A percentile compares a stretch with the other conserved stretches of the same genome.
These are phyloP conservation scores for Eubucco bourcierii DNA, from an alignment of 2,113 vertebrate genomes.

Conservation along the genomic window DNA sequence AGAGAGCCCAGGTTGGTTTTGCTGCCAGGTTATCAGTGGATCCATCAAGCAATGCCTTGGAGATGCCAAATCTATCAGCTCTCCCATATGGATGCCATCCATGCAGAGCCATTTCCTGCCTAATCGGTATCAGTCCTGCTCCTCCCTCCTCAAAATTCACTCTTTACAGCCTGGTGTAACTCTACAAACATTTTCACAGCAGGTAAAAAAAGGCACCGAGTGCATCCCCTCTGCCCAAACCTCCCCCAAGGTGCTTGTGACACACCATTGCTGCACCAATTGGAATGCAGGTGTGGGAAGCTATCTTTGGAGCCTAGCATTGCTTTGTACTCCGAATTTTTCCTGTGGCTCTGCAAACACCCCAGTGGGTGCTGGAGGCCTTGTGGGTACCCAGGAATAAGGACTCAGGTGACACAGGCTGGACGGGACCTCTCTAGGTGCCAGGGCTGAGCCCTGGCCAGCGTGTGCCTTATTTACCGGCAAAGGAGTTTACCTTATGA, in stretches of 20 bases:
- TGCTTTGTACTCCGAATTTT: not conserved
- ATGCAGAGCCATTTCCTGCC: slow-evolving; percentile 63
- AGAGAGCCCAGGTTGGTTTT: slow-evolving; percentile 55
- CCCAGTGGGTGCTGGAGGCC: rapidly evolving
- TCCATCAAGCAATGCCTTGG: slow-evolving; percentile 61
- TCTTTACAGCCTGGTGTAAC: slow-evolving; percentile 18
- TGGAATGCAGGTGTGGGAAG: not conserved
- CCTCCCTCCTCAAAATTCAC: not conserved
- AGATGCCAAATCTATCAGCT: slow-evolving; percentile 72
- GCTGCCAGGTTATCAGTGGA: slow-evolving; percentile 72
- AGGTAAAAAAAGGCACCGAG: slow-evolving; percentile 23
- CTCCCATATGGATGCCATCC: slow-evolving; percentile 72
- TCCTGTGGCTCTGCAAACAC: not conserved
- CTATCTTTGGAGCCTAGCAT: not conserved
- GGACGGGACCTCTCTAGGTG: not conserved
- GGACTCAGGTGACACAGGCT: not conserved
- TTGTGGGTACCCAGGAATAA: not conserved
- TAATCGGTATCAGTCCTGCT: slow-evolving; percentile 43
- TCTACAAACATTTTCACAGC: slow-evolving; percentile 47
- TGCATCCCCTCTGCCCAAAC: rapidly evolving
- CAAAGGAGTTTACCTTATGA: not conserved
- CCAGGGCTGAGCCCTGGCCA: not conserved
- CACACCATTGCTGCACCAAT: not conserved
- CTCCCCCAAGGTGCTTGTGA: rapidly evolving
- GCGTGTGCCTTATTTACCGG: slow-evolving; percentile 49